These are phyloP conservation scores for Dinomys branickii DNA, from an alignment of 2,113 vertebrate genomes.

Conservation along the genomic window DNA sequence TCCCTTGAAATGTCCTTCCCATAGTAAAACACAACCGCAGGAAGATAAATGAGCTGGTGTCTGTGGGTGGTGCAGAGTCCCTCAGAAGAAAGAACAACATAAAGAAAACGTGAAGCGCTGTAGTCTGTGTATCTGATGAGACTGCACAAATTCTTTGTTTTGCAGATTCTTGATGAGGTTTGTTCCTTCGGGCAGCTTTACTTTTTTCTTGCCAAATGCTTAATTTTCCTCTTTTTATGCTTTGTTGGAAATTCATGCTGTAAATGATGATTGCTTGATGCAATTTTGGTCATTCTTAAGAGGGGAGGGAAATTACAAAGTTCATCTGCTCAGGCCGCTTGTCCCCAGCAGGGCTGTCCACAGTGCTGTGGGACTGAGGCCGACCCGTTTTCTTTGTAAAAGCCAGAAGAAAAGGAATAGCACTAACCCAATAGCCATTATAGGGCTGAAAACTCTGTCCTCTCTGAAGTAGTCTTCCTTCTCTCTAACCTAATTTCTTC, in stretches of 20 bases:
- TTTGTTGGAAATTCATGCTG: neutral
- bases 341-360: no score
- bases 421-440: neutral
- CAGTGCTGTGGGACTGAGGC: neutral
- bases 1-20: slow-evolving; percentile 62
- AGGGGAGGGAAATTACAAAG: neutral
- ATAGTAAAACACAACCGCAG: neutral
- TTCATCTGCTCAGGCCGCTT: neutral
- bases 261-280: neutral
- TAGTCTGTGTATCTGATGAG: neutral
- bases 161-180: neutral
- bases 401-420: neutral
- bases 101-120: neutral
- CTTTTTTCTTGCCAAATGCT: slow-evolving; percentile 18
- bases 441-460: neutral
- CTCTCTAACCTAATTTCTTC: neutral
- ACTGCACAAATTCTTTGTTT: neutral
- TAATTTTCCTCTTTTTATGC: slow-evolving; percentile 4
- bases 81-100: neutral
- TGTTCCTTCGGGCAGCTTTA: neutral
- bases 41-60: slow-evolving; percentile 62
- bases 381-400: neutral
- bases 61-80: neutral
- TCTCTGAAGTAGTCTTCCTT: neutral
- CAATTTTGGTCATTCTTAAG: neutral